Base-by-base conservation (phyloP, 2,888 invertebrate genomes). In the Drosophila quinaria region DNA sequence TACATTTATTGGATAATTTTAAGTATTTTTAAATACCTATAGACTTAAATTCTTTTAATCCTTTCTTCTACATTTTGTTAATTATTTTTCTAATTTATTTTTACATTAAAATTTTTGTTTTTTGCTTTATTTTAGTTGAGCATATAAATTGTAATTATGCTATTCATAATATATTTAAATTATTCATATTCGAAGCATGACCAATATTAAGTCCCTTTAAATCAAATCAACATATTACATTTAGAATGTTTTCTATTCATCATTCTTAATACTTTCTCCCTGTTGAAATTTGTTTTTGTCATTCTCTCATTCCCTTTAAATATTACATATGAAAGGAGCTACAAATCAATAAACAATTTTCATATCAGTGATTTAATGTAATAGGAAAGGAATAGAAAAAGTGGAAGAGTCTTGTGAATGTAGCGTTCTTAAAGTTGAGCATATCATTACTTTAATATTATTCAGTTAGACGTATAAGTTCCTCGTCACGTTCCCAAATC, bases 381-480 rank as follows among this genome's bases (percentile, higher is more conserved):
- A 33, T 44, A 35, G 52, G 44, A 35, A 22, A 9, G 8, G 10
- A 22, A 22, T 3, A 33, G 4, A 5, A 9, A 8, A 11, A 9
- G 29, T 5, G 17, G 22, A 11, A 17, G 25, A 19, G n/a, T 17
- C 39, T 54, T 17, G 13, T 31, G 25, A 29, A 25, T 22, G 19
- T 11, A 11, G 39, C 17, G 17, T 17, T 51, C 33, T 76, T 73
- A 55, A 78, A 68, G 74, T 41, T 8, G 13, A 9, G 39, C 56
- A 29, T 35, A 50, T 58, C 44, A 42, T 61, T 37, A 61, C 87
- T 87, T 85, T 71, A 82, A 82, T 65, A 63, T 67, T 60, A 81
- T 58, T 50, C 66, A 62, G 56, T 56, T 52, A 51, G 56, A 63
- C 49, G 64, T 50, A 52, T 41, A 80, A 80, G 65, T 77, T 68